Conservation (phyloP, 2,888 invertebrate genomes). For the Branchipolynoe longqiensis region DNA sequence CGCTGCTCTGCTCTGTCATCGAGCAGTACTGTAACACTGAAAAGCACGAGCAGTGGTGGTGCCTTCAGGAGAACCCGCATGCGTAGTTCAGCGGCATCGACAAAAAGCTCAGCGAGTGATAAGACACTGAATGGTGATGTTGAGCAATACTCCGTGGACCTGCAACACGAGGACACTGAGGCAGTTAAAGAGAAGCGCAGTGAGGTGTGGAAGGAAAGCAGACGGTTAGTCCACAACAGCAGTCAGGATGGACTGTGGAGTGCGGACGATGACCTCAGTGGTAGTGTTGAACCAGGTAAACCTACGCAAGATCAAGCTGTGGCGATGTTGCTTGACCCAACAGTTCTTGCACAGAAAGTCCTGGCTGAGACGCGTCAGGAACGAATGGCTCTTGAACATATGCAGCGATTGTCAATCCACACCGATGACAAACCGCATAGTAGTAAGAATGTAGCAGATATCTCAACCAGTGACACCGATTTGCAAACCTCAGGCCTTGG, state of each 20-base stretch:
- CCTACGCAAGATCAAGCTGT: not conserved
- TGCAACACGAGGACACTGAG: not conserved
- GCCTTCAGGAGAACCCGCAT: slow-evolving; percentile 57
- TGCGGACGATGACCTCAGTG: slow-evolving; percentile 5
- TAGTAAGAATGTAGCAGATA: not conserved
- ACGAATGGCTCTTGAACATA: slow-evolving; percentile 58
- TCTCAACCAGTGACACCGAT: slow-evolving; percentile 44
- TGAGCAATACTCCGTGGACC: not conserved
- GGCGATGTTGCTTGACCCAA: slow-evolving; percentile 58
- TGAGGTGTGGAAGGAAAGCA: not conserved
- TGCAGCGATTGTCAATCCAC: slow-evolving; percentile 60
- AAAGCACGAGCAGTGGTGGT: slow-evolving; percentile 58
- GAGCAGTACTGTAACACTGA: slow-evolving; percentile 62
- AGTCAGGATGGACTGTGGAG: slow-evolving; percentile 20
- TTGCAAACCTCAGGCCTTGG: slow-evolving; percentile 49
- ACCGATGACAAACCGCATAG: not conserved
- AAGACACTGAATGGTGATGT: slow-evolving; percentile 59
- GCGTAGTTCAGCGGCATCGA: slow-evolving; percentile 61
- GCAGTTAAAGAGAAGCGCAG: not conserved
- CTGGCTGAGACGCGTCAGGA: slow-evolving; percentile 63
- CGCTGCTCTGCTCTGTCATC: slow-evolving; percentile 59
- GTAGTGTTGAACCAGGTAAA: too few species aligned
- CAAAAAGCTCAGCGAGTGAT: slow-evolving; percentile 63
- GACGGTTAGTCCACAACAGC: not conserved
- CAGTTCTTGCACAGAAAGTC: slow-evolving; percentile 62